These are phyloP conservation scores for Mechanitis messenoides DNA, from an alignment of 2,888 invertebrate genomes.

Conservation along the genomic window DNA sequence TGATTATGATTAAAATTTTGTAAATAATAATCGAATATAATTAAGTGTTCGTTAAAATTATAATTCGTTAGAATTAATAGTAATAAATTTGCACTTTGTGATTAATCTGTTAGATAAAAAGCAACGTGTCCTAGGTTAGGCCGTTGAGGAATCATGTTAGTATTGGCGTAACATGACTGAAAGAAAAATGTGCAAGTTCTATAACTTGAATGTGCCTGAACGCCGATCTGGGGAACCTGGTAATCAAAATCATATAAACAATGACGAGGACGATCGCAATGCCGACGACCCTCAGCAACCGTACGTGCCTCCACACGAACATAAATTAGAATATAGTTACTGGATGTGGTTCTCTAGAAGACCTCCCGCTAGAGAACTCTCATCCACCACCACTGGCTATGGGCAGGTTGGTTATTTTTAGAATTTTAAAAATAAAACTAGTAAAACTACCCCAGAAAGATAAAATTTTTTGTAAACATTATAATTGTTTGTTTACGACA, in stretches of 20 bases:
- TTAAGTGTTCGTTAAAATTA: constrained; percentile 22
- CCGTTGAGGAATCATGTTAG: constrained; percentile 74
- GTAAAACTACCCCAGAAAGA: not conserved
- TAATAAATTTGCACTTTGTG: constrained; percentile 36
- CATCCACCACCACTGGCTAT: constrained; percentile 66
- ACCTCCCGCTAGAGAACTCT: constrained; percentile 67
- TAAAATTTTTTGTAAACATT: constrained; percentile 1
- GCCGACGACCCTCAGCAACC: constrained; percentile 57
- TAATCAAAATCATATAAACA: constrained; percentile 51
- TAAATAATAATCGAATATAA: constrained; percentile 35
- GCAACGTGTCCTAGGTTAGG: constrained; percentile 75
- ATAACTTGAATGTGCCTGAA: constrained; percentile 75
- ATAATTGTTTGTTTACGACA: not conserved
- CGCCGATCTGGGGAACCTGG: constrained; percentile 64
- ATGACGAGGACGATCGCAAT: constrained; percentile 59
- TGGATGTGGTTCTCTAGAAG: constrained; percentile 91
- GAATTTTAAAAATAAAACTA: not conserved
- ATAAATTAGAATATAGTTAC: constrained; percentile 94
- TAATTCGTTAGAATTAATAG: constrained; percentile 18
- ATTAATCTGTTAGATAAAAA: constrained; percentile 51
- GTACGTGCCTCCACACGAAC: constrained; percentile 87
- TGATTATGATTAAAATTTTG: constrained; percentile 53
- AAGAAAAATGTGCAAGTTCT: constrained; percentile 76
- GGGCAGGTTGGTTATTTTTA: constrained; percentile 54
- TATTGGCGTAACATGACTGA: constrained; percentile 74